Evolutionary conservation across 2,888 invertebrate species (phyloP), one percentile per base, ranked within the genome.

Genomic region (Ectobius pallidus): DNA sequence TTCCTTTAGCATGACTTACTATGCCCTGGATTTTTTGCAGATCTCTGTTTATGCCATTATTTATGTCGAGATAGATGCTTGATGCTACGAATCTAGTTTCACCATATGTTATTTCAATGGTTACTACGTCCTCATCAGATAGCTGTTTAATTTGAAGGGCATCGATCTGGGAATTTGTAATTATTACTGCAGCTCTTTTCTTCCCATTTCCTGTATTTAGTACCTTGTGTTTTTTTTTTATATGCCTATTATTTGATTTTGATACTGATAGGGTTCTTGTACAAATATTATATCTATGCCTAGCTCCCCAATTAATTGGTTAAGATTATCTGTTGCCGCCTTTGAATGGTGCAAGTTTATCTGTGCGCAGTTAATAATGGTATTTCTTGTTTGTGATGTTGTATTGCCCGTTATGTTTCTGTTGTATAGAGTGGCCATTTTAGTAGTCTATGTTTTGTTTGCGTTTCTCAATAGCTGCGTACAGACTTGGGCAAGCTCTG

Each of bases 1-100:
- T 39, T 39, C 14, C 39, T 14, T 14, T 55, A 3, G 55, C 55
- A 9, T 9, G 7, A 22, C 22, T 18, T 55, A 55, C 6, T 9
- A 22, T 25, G 14, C 4, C 1, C 7, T 55, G 2, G 1, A 20
- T 1, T 25, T 55, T 55, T 18, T 9, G 1, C 3, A 55, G 1
- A 55, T 55, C 55, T 1, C 55, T 55, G 9, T 55, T 55, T 55
- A 55, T 55, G 20, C 22, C 55, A 55, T 55, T 55, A 20, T 18
- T 55, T 20, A 55, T 22, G 22, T 55, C 55, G 20, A 55, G 20
- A 14, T 55, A 55, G 20, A 55, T 55, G 22, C 55, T 55, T 25
- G 55, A 18, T 20, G 7, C 55, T 14, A 46, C 20, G 16, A 46
- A 46, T 14, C 20, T 55, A 6, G 14, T 6, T 39, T 39, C 39